Percentiles rank a stretch among this genome's conserved stretches.
These are phyloP conservation scores for Eolophus roseicapilla DNA, from an alignment of 2,113 vertebrate species.

Conservation along the genomic window DNA sequence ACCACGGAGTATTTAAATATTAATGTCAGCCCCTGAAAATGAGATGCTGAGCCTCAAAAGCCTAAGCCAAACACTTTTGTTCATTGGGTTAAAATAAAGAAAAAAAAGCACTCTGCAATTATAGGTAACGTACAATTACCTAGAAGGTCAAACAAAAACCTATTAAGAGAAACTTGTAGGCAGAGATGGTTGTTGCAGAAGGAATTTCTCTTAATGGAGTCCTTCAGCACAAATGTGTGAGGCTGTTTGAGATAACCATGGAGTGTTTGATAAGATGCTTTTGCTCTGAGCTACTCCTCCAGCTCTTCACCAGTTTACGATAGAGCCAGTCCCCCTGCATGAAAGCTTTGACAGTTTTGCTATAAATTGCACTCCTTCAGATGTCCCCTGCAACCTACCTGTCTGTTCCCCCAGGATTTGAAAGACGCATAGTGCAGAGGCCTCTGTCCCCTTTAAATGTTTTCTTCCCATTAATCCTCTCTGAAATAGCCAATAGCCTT, in stretches of 20 bases:
- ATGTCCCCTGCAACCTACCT: neutral
- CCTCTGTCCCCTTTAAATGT: neutral
- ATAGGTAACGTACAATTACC: slow-evolving; percentile 9
- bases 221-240: neutral
- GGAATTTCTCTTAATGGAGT: neutral
- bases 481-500: neutral
- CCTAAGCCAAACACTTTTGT: neutral
- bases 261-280: slow-evolving; percentile 33
- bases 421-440: neutral
- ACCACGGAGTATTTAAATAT: neutral
- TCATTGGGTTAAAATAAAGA: neutral
- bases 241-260: slow-evolving; percentile 23
- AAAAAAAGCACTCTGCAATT: neutral
- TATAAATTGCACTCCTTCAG: neutral
- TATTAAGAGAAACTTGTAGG: neutral
- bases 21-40: neutral
- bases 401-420: neutral
- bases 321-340: neutral
- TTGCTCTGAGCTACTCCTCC: neutral
- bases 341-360: neutral
- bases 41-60: neutral
- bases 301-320: neutral
- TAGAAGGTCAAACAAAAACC: slow-evolving; percentile 21
- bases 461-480: neutral
- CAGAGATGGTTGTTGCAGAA: neutral